Evolutionary conservation across 2,888 invertebrate species (phyloP).

Genomic region (Microctonus brassicae): DNA sequence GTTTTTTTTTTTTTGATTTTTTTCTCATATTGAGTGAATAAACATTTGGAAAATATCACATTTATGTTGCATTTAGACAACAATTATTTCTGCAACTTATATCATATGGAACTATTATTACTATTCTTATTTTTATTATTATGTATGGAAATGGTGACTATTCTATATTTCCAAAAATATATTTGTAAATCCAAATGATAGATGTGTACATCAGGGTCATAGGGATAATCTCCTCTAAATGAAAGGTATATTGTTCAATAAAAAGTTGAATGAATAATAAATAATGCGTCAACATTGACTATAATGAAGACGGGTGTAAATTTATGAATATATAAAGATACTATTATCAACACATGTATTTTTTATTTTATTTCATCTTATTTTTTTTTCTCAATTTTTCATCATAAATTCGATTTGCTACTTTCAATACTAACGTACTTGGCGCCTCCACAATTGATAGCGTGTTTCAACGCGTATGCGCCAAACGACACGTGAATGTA

Average conservation of each 20-base stretch:
- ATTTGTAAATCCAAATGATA: neutral
- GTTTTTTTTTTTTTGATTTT: conserved; percentile 13
- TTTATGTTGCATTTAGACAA: neutral
- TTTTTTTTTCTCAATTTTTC: no score
- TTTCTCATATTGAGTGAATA: neutral
- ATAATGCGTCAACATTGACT: no score
- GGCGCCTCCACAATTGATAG: no score
- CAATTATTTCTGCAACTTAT: neutral
- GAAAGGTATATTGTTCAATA: conserved; percentile 64
- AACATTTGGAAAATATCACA: neutral
- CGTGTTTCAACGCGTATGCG: no score
- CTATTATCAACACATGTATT: neutral
- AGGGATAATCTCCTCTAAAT: conserved; percentile 56
- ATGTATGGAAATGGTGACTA: neutral
- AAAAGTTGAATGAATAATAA: conserved; percentile 62
- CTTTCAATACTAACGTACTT: no score
- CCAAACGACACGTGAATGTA: no score
- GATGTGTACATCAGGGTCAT: neutral
- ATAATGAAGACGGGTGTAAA: neutral
- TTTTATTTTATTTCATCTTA: no score
- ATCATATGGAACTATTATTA: no score
- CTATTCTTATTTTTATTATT: neutral
- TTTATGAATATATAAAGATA: neutral
- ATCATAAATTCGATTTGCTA: no score
- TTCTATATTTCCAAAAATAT: neutral